Conservation (phyloP, 2,113 vertebrate species). For the Malurus cyaneus region DNA sequence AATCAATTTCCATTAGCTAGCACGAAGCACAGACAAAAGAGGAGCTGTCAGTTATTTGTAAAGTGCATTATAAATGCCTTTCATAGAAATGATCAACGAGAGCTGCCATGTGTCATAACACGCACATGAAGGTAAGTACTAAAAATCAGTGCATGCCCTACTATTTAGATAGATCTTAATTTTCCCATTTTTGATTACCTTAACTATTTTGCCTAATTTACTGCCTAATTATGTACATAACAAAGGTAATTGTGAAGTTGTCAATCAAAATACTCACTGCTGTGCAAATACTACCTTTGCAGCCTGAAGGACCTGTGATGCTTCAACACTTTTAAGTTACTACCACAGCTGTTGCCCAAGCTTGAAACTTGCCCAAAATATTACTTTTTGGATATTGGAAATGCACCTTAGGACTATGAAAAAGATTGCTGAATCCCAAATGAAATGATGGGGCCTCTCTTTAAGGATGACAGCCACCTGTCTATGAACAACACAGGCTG, state of each 20-base stretch:
- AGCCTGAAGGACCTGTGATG: not conserved
- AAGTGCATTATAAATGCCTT: constrained; percentile 58
- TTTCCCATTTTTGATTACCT: not conserved
- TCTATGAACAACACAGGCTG: rapidly evolving
- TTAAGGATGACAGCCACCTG: not conserved
- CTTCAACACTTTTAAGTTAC: not conserved
- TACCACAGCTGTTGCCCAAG: not conserved
- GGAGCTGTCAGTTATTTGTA: constrained; percentile 61
- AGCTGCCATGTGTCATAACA: constrained; percentile 18
- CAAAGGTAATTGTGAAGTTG: constrained; percentile 10
- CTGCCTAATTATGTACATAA: constrained; percentile 36
- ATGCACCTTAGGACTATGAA: not conserved
- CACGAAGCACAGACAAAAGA: constrained; percentile 54
- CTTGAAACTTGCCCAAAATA: not conserved
- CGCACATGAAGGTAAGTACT: constrained; percentile 22
- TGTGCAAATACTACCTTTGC: not conserved
- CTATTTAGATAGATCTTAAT: constrained; percentile 5
- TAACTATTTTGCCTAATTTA: constrained; percentile 52
- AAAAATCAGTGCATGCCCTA: not conserved
- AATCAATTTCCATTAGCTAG: constrained; percentile 73
- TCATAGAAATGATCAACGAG: constrained; percentile 38
- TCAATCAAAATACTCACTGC: constrained; percentile 3
- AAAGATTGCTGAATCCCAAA: not conserved
- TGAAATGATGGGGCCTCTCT: rapidly evolving
- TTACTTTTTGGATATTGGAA: not conserved